phyloP scores from a whole-genome alignment of 2,797 vertebrate species.

The Neoniphon sammara region DNA sequence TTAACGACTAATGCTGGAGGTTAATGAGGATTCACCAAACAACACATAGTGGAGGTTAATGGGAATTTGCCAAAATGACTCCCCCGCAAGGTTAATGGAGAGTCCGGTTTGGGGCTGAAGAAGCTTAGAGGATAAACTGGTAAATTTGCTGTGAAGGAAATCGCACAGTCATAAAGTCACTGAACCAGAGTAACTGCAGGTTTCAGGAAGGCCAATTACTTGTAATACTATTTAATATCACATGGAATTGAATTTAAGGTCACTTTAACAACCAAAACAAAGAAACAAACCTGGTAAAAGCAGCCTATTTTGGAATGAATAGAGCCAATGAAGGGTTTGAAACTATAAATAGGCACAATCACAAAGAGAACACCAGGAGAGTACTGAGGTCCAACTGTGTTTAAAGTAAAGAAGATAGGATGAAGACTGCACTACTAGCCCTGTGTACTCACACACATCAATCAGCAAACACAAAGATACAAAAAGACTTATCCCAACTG shows the following conservation, averaged over 20 bases:
- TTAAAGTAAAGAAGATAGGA: too few relatives aligned
- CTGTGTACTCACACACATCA: too few relatives aligned
- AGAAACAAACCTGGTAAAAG: slow-evolving; percentile 30
- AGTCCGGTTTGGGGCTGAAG: slow-evolving; percentile 54
- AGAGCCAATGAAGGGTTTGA: too few relatives aligned
- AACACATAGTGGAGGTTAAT: slow-evolving; percentile 55
- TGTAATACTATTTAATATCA: slow-evolving; percentile 44
- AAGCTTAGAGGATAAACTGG: slow-evolving; percentile 60
- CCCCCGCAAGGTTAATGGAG: slow-evolving; percentile 69
- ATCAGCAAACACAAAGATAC: neutral
- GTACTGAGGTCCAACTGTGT: too few relatives aligned
- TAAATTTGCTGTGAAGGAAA: slow-evolving; percentile 60
- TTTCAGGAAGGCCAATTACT: too few relatives aligned
- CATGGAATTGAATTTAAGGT: slow-evolving; percentile 49
- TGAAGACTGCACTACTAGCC: too few relatives aligned
- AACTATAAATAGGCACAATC: too few relatives aligned
- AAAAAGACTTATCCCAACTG: neutral
- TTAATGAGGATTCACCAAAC: slow-evolving; percentile 61
- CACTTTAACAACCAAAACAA: slow-evolving; percentile 45
- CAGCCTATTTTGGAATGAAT: neutral
- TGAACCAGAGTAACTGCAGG: slow-evolving; percentile 30
- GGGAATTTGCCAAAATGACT: slow-evolving; percentile 58
- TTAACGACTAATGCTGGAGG: slow-evolving; percentile 41
- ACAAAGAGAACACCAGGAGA: too few relatives aligned
- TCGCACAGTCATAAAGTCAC: slow-evolving; percentile 53